Percentiles rank a stretch among this genome's conserved stretches.
Evolutionary conservation across 1,140 invertebrate genomes (phyloP).

Genomic region (Diachasma alloeum): DNA sequence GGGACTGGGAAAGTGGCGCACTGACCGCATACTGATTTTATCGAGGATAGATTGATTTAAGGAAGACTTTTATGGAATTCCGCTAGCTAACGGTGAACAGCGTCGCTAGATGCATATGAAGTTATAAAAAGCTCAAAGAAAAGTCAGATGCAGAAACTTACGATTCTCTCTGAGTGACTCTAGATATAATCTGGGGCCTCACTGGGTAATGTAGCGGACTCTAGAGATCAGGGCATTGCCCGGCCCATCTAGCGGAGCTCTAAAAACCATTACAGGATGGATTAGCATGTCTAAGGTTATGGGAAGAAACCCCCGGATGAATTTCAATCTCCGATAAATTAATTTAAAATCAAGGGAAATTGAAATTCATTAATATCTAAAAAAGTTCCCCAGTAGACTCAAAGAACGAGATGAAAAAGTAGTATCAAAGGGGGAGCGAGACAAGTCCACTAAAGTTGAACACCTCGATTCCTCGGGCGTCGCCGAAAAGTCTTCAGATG

Average conservation of each 20-base stretch:
- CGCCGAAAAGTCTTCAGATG: background rate
- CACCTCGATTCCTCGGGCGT: background rate
- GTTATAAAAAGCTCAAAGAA: no score
- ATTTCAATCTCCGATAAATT: background rate
- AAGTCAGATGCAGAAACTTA: no score
- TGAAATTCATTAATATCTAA: background rate
- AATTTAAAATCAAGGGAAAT: background rate
- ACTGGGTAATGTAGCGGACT: no score
- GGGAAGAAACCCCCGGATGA: no score
- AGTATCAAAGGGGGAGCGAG: background rate
- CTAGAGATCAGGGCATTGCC: no score
- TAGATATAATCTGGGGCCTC: no score
- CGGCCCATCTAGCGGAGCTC: no score
- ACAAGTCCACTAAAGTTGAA: background rate
- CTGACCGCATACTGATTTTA: background rate
- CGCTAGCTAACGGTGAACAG: no score
- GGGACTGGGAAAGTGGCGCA: background rate
- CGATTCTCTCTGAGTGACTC: no score
- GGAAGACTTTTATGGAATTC: background rate
- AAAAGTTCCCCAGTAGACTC: background rate
- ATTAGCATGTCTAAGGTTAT: no score
- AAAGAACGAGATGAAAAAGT: background rate
- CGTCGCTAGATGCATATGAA: no score
- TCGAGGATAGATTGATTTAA: background rate
- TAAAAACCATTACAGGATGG: no score